These are phyloP conservation scores for Anguilla anguilla DNA, from an alignment of 2,797 vertebrate species.

Conservation along the genomic window DNA sequence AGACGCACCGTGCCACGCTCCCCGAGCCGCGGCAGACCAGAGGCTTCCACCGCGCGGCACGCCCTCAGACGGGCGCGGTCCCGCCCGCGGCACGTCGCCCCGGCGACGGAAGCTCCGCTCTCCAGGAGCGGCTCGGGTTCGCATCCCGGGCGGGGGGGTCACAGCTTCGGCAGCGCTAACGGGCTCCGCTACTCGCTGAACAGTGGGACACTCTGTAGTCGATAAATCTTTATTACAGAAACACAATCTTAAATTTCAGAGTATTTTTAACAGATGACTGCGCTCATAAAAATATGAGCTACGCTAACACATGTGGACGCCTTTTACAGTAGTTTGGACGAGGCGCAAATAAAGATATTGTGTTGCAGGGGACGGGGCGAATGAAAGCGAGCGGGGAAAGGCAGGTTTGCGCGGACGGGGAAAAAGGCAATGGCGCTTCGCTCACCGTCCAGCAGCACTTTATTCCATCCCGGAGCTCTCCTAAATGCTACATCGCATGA, in stretches of 20 bases:
- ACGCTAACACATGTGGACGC: neutral
- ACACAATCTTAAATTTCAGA: neutral
- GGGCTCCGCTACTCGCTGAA: neutral
- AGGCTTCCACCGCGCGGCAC: neutral
- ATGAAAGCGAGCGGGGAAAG: neutral
- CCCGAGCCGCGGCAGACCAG: neutral
- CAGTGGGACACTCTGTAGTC: neutral
- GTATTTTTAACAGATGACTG: slow-evolving; percentile 2
- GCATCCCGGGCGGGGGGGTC: neutral
- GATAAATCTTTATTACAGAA: neutral
- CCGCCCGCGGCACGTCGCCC: neutral
- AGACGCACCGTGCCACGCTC: neutral
- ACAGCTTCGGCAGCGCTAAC: neutral
- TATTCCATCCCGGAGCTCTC: slow-evolving; percentile 47
- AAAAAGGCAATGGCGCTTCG: slow-evolving; percentile 31
- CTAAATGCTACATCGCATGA: slow-evolving; percentile 45
- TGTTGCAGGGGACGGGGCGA: neutral
- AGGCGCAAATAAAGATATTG: neutral
- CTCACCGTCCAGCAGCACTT: slow-evolving; percentile 40
- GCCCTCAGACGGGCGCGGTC: neutral
- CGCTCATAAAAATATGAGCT: slow-evolving; percentile 10
- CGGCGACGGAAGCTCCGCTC: neutral
- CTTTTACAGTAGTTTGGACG: neutral
- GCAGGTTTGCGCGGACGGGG: slow-evolving; percentile 10
- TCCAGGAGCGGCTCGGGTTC: neutral